A percentile compares a stretch with the other conserved stretches of the same genome.
Evolutionary conservation across 2,797 vertebrate genomes (phyloP).

Genomic region (Chaetodon trifasciatus): DNA sequence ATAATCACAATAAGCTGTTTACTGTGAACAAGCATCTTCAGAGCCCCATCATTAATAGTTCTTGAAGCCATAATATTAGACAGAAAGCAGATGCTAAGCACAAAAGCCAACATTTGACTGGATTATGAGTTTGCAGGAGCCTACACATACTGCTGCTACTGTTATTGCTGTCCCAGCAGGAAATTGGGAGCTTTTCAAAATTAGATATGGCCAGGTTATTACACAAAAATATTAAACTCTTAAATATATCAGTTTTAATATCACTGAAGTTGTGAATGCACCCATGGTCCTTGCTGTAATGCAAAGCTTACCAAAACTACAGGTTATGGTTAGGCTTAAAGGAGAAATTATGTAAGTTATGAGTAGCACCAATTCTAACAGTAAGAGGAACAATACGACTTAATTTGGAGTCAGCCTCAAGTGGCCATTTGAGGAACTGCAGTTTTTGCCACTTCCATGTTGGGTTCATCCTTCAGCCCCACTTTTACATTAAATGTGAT

Average conservation of each 20-base stretch:
- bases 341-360: background rate
- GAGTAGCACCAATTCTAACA: background rate
- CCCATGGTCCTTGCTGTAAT: background rate
- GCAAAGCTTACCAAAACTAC: background rate
- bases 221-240: conserved; percentile 6
- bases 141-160: conserved; percentile 14
- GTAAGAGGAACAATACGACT: too few species aligned
- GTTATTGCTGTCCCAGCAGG: conserved; percentile 20
- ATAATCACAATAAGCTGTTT: conserved; percentile 51
- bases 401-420: too few species aligned
- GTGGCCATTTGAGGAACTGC: too few species aligned
- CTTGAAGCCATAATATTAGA: conserved; percentile 15
- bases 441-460: too few species aligned
- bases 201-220: background rate
- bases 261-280: background rate
- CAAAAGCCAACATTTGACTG: conserved; percentile 40
- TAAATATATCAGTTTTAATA: background rate
- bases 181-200: conserved; percentile 13
- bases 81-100: conserved; percentile 14
- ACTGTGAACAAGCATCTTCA: conserved; percentile 37
- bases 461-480: too few species aligned
- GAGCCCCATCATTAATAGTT: conserved; percentile 36
- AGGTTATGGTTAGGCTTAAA: background rate
- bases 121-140: conserved; percentile 36
- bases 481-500: too few species aligned